Evolutionary conservation across 2,113 vertebrate genomes (phyloP).

Genomic region (Colius striatus): DNA sequence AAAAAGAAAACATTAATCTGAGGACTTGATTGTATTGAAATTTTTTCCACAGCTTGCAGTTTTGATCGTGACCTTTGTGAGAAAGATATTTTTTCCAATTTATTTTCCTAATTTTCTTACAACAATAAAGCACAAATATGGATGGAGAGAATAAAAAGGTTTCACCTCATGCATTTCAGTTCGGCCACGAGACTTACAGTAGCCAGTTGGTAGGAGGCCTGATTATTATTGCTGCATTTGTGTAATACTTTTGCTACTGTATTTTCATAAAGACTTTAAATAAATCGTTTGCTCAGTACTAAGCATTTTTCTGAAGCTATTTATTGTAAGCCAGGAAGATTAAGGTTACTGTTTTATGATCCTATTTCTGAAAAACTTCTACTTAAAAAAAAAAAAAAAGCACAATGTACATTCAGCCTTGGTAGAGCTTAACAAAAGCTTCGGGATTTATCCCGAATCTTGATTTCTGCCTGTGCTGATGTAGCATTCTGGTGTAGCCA

Average conservation of each 20-base stretch:
- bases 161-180: neutral
- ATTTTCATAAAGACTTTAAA: slow-evolving; percentile 32
- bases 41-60: neutral
- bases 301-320: slow-evolving; percentile 29
- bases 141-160: neutral
- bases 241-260: neutral
- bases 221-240: neutral
- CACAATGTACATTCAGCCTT: neutral
- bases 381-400: neutral
- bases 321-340: slow-evolving; percentile 29
- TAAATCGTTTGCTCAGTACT: neutral
- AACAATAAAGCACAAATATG: slow-evolving; percentile 13
- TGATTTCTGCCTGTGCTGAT: neutral
- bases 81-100: slow-evolving; percentile 40
- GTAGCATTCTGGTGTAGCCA: neutral
- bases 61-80: neutral
- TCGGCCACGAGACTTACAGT: neutral
- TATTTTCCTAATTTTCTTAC: slow-evolving; percentile 38
- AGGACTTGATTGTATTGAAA: slow-evolving; percentile 6
- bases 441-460: neutral
- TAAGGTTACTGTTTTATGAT: neutral
- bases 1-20: slow-evolving; percentile 50
- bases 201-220: neutral
- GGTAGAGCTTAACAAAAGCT: neutral
- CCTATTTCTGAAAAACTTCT: neutral